phyloP scores from a whole-genome alignment of 2,888 invertebrate species.

The Lochmaea capreae region DNA sequence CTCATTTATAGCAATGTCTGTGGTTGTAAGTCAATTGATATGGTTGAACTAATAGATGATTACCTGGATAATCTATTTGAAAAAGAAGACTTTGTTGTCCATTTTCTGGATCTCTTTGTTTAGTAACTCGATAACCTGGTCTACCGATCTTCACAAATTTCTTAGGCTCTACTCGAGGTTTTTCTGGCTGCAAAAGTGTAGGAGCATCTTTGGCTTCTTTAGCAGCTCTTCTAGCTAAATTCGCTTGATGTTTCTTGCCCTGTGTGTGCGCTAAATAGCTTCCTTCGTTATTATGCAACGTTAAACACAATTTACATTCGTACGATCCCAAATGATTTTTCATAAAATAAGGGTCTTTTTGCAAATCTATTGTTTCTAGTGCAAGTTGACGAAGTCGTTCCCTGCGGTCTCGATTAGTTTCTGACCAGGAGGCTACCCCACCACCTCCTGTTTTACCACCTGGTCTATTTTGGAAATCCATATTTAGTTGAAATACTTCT shows the following conservation, averaged over 20 bases:
- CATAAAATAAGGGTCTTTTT: conserved; percentile 99
- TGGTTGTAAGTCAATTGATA: neutral
- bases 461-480: conserved; percentile 99
- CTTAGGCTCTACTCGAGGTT: conserved; percentile 96
- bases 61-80: conserved; percentile 93
- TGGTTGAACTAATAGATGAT: conserved; percentile 6
- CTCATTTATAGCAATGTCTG: too few relatives aligned
- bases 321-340: conserved; percentile 97
- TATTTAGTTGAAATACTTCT: conserved; percentile 60
- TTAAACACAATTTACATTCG: conserved; percentile 98
- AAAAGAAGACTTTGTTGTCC: conserved; percentile 97
- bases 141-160: conserved; percentile 99
- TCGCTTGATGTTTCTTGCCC: conserved; percentile 97
- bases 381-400: conserved; percentile 96
- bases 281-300: conserved; percentile 98
- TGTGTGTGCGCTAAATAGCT: conserved; percentile 99
- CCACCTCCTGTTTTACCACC: conserved; percentile 99
- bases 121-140: conserved; percentile 98
- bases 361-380: conserved; percentile 97
- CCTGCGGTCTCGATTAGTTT: conserved; percentile 95
- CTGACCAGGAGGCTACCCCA: conserved; percentile 98
- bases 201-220: conserved; percentile 99
- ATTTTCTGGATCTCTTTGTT: conserved; percentile 94
- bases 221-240: conserved; percentile 95
- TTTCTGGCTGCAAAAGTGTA: conserved; percentile 92